These are phyloP conservation scores for Diorhabda carinulata DNA, from an alignment of 1,140 invertebrate species.

Conservation along the genomic window DNA sequence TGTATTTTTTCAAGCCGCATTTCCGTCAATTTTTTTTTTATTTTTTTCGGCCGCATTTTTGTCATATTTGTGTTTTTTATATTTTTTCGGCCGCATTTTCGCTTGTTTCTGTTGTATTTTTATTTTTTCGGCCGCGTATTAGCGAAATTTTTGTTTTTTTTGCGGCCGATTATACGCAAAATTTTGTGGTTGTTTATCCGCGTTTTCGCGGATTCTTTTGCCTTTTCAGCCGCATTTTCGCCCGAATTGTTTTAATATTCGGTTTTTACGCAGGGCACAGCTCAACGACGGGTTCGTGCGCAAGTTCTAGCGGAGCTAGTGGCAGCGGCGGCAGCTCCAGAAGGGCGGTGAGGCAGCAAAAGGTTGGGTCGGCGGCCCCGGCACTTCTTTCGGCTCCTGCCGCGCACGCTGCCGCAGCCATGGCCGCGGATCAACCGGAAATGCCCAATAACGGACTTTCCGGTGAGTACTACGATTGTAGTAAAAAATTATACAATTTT, in stretches of 20 bases:
- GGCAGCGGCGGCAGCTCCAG: constrained; percentile 41
- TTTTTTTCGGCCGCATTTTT: no score
- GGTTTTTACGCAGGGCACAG: constrained; percentile 37
- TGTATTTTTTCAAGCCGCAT: no score
- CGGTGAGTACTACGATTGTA: constrained; percentile 26
- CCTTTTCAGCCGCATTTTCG: no score
- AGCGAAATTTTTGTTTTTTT: no score
- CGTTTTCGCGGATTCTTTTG: no score
- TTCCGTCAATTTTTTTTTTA: no score
- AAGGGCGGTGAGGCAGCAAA: constrained; percentile 33
- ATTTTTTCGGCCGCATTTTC: no score
- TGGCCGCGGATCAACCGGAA: constrained; percentile 44
- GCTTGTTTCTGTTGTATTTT: no score
- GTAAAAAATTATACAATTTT: background rate
- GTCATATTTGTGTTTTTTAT: no score
- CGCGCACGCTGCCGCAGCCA: constrained; percentile 26
- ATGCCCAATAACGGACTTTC: constrained; percentile 43
- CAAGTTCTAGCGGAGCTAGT: constrained; percentile 55
- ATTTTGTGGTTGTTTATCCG: no score
- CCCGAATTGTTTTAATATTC: constrained; percentile 9
- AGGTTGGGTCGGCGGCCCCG: constrained; percentile 39
- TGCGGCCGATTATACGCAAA: no score
- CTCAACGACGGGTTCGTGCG: constrained; percentile 70
- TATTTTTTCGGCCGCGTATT: no score
- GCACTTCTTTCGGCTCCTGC: constrained; percentile 36